These are phyloP conservation scores for Oligia fasciuncula DNA, from an alignment of 2,888 invertebrate genomes.

Conservation along the genomic window DNA sequence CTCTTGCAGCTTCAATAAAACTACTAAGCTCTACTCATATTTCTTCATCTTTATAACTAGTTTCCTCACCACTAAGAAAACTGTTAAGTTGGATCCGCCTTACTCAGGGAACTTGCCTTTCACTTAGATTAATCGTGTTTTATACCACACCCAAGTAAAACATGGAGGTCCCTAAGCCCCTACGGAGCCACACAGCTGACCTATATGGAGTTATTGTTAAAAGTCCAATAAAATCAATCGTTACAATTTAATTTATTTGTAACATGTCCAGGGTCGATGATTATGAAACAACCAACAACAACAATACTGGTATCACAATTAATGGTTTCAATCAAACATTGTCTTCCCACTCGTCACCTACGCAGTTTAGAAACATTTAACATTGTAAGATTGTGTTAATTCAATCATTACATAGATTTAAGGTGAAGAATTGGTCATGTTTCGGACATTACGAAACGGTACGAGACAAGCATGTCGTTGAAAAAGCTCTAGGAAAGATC, in stretches of 20 bases:
- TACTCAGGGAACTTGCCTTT: background rate
- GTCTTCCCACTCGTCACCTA: slow-evolving; percentile 56
- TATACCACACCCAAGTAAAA: slow-evolving; percentile 10
- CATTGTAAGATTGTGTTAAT: slow-evolving; percentile 39
- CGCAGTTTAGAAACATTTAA: slow-evolving; percentile 33
- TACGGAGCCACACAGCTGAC: background rate
- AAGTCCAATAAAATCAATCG: background rate
- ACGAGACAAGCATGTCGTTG: no score
- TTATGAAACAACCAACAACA: slow-evolving; percentile 24
- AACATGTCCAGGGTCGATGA: slow-evolving; percentile 2
- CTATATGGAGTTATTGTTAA: slow-evolving; percentile 2
- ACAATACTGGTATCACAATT: slow-evolving; percentile 22
- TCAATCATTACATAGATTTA: slow-evolving; percentile 30
- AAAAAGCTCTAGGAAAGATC: background rate
- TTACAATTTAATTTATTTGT: slow-evolving; percentile 2
- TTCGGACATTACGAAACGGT: slow-evolving; percentile 14
- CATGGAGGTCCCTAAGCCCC: background rate
- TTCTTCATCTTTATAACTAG: background rate
- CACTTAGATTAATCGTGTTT: background rate
- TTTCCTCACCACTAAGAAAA: background rate
- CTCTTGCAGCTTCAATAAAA: background rate
- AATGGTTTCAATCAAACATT: slow-evolving; percentile 40
- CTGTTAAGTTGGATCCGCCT: background rate
- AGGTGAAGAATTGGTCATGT: slow-evolving; percentile 25
- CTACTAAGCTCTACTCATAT: background rate